Conservation (phyloP, 1,140 invertebrate species). For the Kradibia gibbosae region DNA sequence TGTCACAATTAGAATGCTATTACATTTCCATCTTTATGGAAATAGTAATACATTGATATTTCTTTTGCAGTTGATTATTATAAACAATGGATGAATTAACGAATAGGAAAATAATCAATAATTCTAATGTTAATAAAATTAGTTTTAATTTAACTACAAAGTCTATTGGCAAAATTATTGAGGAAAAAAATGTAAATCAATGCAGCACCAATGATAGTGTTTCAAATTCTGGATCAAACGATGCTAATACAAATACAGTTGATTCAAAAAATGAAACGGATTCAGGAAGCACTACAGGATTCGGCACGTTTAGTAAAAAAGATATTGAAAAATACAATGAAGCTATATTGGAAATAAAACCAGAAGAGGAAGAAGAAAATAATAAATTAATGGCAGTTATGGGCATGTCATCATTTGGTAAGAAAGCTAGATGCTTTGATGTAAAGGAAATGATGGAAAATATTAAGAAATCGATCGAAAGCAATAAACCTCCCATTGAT, state of each 20-base stretch:
- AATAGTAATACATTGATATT: no score
- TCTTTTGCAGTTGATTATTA: no score
- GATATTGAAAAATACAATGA: constrained; percentile 63
- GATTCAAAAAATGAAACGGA: constrained; percentile 52
- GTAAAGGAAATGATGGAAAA: constrained; percentile 75
- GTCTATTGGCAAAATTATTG: constrained; percentile 56
- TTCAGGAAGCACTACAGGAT: constrained; percentile 61
- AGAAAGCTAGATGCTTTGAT: constrained; percentile 84
- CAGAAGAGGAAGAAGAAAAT: constrained; percentile 79
- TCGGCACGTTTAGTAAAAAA: constrained; percentile 77
- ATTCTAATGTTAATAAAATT: constrained; percentile 73
- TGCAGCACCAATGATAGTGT: constrained; percentile 51
- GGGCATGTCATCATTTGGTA: constrained; percentile 84
- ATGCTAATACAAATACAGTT: constrained; percentile 73
- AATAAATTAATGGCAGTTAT: constrained; percentile 80
- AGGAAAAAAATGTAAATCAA: constrained; percentile 53
- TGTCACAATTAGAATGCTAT: no score
- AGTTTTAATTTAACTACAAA: constrained; percentile 66
- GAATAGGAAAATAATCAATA: not conserved
- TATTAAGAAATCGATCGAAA: constrained; percentile 65
- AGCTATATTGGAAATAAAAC: constrained; percentile 76
- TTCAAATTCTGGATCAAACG: constrained; percentile 67
- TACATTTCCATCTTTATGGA: no score
- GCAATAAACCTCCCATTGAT: constrained; percentile 69
- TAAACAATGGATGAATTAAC: constrained; percentile 33